phyloP scores from a whole-genome alignment of 2,888 invertebrate genomes.

The Ormyrus pomaceus region DNA sequence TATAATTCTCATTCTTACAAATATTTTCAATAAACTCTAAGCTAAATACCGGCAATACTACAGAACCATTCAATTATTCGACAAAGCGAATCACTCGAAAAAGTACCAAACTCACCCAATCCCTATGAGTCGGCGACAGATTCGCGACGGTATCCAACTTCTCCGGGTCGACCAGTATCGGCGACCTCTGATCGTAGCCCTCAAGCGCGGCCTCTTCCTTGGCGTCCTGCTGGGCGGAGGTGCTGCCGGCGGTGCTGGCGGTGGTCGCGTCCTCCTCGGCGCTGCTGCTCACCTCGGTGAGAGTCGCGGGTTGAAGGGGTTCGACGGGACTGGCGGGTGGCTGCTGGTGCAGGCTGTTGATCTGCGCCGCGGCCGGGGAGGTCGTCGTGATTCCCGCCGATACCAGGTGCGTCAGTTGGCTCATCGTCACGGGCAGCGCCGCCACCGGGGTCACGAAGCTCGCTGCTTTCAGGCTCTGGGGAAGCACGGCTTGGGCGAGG shows the following conservation, averaged over 20 bases:
- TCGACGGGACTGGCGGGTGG: not conserved
- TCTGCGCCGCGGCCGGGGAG: slow-evolving; percentile 61
- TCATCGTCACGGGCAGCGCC: slow-evolving; percentile 79
- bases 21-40: too few species aligned
- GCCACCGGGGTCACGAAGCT: slow-evolving; percentile 75
- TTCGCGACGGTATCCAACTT: slow-evolving; percentile 64
- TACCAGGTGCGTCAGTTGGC: slow-evolving; percentile 79
- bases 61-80: too few species aligned
- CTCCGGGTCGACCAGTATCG: slow-evolving; percentile 71
- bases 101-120: slow-evolving; percentile 51
- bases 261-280: slow-evolving; percentile 16
- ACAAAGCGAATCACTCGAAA: too few species aligned
- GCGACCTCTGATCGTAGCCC: slow-evolving; percentile 69
- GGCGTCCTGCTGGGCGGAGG: not conserved
- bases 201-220: slow-evolving; percentile 62
- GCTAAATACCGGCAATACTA: too few species aligned
- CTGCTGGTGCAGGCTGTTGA: not conserved
- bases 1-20: not conserved
- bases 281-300: slow-evolving; percentile 43
- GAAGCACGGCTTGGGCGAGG: slow-evolving; percentile 86
- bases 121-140: slow-evolving; percentile 59
- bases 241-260: not conserved
- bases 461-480: slow-evolving; percentile 79
- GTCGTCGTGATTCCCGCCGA: slow-evolving; percentile 74
- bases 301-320: not conserved